A percentile compares a stretch with the other conserved stretches of the same genome.
Conservation (phyloP, 2,113 vertebrate genomes). For the Isurus oxyrinchus region DNA sequence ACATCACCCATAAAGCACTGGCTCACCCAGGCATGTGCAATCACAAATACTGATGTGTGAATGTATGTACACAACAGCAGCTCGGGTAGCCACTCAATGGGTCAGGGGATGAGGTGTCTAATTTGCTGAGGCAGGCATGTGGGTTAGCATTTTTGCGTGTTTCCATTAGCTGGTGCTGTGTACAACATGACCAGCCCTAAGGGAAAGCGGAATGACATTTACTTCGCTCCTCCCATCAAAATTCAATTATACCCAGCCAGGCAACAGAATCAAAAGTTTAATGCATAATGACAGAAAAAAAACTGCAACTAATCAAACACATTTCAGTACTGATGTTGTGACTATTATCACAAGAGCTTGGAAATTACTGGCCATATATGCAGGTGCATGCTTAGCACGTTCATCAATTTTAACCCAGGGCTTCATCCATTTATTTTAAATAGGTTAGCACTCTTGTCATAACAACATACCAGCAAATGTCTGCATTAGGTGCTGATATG, state of each 20-base stretch:
- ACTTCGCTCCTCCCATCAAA: not conserved
- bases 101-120: not conserved
- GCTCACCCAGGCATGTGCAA: not conserved
- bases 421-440: not conserved
- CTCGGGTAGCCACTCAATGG: not conserved
- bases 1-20: not conserved
- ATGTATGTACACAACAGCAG: not conserved
- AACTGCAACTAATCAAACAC: not conserved
- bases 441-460: not conserved
- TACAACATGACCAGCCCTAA: not conserved
- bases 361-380: not conserved
- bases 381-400: not conserved
- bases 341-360: not conserved
- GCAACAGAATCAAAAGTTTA: constrained; percentile 8
- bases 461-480: not conserved
- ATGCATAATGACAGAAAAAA: not conserved
- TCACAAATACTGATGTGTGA: not conserved
- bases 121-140: not conserved
- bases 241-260: not conserved
- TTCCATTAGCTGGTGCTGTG: not conserved
- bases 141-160: not conserved
- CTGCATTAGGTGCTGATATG: not conserved
- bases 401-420: not conserved
- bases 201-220: not conserved
- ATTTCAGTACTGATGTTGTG: not conserved